Evolutionary conservation across 1,140 invertebrate genomes (phyloP).

Genomic region (Melanaphis sacchari): DNA sequence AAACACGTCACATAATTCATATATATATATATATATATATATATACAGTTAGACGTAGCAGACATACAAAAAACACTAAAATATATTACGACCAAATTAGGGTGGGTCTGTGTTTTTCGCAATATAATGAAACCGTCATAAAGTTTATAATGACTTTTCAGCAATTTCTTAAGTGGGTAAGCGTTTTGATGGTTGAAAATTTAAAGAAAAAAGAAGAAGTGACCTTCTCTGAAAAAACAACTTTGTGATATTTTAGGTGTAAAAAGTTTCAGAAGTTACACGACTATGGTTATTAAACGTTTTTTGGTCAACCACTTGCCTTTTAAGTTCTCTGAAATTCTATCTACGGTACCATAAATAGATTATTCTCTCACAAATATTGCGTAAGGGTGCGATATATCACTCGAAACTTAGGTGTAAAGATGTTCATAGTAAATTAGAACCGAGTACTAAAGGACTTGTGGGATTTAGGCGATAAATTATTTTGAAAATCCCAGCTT

Average conservation of each 20-base stretch:
- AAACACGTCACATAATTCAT: conserved; percentile 21
- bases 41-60: background rate
- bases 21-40: too few relatives aligned
- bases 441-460: conserved; percentile 17
- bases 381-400: background rate
- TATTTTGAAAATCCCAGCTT: conserved; percentile 46
- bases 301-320: conserved; percentile 11
- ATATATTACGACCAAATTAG: conserved; percentile 31
- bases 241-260: conserved; percentile 49
- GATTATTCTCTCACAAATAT: conserved; percentile 26
- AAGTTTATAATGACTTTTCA: conserved; percentile 49
- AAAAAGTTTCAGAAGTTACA: conserved; percentile 29
- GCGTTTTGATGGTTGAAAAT: conserved; percentile 41
- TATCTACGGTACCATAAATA: conserved; percentile 7
- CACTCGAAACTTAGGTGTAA: background rate
- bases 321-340: background rate
- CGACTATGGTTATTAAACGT: conserved; percentile 26
- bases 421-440: conserved; percentile 53
- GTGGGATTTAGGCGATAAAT: conserved; percentile 13
- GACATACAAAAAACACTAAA: conserved; percentile 17
- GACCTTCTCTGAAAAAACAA: background rate
- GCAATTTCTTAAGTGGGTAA: conserved; percentile 49
- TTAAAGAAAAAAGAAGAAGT: background rate
- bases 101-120: background rate
- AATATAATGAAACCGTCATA: background rate